A percentile compares a stretch with the other conserved stretches of the same genome.
Conservation (phyloP, 35 echinoderm and acorn worm genomes). For the Eucidaris tribuloides region DNA sequence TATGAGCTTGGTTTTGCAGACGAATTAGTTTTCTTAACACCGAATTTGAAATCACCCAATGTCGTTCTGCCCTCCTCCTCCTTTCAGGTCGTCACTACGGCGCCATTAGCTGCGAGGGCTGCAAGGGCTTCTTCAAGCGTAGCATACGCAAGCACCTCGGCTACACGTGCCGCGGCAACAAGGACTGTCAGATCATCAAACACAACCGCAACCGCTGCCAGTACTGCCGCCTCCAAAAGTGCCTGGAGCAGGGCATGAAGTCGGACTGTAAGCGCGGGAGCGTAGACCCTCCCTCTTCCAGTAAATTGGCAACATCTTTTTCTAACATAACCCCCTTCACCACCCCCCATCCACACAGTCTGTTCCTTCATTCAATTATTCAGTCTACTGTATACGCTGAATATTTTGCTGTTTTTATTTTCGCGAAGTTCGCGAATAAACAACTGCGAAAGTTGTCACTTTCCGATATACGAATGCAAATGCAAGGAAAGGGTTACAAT, state of each 20-base stretch:
- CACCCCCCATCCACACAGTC: not conserved
- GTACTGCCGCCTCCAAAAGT: constrained; percentile 96
- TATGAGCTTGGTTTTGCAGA: no score
- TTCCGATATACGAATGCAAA: no score
- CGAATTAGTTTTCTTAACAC: no score
- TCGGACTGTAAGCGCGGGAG: constrained; percentile 95
- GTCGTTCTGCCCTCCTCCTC: not conserved
- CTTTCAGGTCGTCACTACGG: constrained; percentile 95
- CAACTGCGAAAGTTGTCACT: no score
- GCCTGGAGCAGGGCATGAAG: constrained; percentile 96
- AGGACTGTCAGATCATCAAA: constrained; percentile 96
- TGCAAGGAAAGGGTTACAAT: no score
- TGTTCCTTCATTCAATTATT: no score
- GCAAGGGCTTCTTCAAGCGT: constrained; percentile 99
- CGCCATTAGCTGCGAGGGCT: constrained; percentile 98
- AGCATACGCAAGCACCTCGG: constrained; percentile 90
- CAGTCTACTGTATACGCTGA: no score
- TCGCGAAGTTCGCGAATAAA: no score
- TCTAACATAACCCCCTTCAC: constrained; percentile 18
- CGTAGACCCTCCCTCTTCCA: constrained; percentile 28
- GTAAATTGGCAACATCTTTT: constrained; percentile 39
- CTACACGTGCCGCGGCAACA: constrained; percentile 94
- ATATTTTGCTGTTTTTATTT: no score
- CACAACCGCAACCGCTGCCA: constrained; percentile 97
- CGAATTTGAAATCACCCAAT: no score